These are phyloP conservation scores for Didymodactylos carnosus DNA, from an alignment of 2,888 invertebrate genomes.

Conservation along the genomic window DNA sequence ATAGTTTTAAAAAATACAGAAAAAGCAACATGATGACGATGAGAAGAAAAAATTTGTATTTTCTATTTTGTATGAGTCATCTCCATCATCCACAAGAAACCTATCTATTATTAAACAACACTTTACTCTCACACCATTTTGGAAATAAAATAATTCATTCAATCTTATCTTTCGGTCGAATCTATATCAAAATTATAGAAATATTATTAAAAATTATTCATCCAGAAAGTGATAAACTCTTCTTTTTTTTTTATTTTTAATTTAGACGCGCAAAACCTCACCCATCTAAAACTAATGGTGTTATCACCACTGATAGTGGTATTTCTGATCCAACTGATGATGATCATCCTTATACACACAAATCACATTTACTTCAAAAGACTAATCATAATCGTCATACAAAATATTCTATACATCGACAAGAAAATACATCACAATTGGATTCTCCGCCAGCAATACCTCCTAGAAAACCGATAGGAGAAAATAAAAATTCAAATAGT, in stretches of 20 bases:
- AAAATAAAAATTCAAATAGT: too few species aligned
- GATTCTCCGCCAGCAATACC: background rate
- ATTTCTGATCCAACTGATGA: background rate
- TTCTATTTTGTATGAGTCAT: too few species aligned
- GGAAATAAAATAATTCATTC: too few species aligned
- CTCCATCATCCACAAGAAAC: too few species aligned
- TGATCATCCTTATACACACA: background rate
- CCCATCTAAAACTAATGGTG: background rate
- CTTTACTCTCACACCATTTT: too few species aligned
- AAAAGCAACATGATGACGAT: too few species aligned
- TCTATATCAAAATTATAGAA: too few species aligned
- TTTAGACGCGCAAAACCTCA: background rate
- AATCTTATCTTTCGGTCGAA: too few species aligned
- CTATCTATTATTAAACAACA: too few species aligned
- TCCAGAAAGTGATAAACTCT: background rate
- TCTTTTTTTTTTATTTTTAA: background rate
- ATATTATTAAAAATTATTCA: background rate
- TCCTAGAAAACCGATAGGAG: background rate
- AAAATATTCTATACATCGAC: background rate
- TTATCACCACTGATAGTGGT: background rate
- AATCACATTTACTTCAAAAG: background rate
- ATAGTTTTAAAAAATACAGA: too few species aligned
- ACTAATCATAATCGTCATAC: background rate
- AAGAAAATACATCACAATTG: too few species aligned
- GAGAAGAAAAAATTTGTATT: too few species aligned